A percentile compares a stretch with the other conserved stretches of the same genome.
Conservation (phyloP, 1,140 invertebrate genomes). For the Pachypsylla venusta region DNA sequence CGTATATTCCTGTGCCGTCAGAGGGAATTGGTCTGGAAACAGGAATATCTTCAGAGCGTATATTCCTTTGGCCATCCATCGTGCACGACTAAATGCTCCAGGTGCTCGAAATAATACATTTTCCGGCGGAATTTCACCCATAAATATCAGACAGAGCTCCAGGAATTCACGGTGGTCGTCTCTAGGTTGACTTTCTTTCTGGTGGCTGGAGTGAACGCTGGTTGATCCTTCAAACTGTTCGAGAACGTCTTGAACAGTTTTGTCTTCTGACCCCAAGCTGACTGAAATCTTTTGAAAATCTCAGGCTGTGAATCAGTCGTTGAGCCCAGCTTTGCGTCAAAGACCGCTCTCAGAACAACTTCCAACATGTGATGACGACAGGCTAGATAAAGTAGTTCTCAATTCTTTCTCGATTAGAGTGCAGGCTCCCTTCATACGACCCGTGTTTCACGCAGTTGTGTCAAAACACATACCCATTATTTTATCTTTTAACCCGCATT, state of each 20-base stretch:
- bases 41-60: conserved; percentile 19
- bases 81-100: conserved; percentile 21
- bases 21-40: conserved; percentile 16
- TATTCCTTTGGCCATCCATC: conserved; percentile 22
- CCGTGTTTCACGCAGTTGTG: conserved; percentile 11
- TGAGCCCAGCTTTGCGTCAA: conserved; percentile 14
- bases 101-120: neutral
- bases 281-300: conserved; percentile 18
- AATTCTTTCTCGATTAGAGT: conserved; percentile 11
- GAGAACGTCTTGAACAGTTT: neutral
- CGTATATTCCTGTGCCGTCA: conserved; percentile 12
- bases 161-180: conserved; percentile 10
- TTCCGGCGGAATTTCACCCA: neutral
- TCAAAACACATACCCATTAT: conserved; percentile 11
- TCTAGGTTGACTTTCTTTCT: conserved; percentile 4
- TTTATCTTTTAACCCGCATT: conserved; percentile 6
- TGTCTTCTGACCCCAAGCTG: conserved; percentile 12
- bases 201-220: no score
- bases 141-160: neutral
- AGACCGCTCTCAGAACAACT: conserved; percentile 13
- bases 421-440: conserved; percentile 9
- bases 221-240: no score
- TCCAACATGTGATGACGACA: conserved; percentile 14
- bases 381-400: conserved; percentile 11
- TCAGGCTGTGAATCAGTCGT: conserved; percentile 14